phyloP scores from a whole-genome alignment of 2,113 vertebrate species.

The Atrichornis clamosus region DNA sequence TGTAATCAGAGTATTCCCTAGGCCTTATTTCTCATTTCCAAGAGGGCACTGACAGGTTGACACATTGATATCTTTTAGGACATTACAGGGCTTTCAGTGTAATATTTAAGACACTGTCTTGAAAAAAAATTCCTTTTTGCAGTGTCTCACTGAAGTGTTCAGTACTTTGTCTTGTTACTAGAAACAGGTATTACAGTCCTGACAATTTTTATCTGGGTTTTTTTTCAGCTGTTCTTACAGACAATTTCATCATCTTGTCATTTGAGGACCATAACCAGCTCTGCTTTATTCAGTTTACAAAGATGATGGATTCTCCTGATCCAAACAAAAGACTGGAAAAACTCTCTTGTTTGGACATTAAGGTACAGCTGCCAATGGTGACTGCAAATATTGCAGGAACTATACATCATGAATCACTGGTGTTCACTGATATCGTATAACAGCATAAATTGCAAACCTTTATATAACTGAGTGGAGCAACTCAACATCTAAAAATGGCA shows the following conservation, averaged over 20 bases:
- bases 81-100: slow-evolving; percentile 18
- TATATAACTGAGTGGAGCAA: neutral
- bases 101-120: slow-evolving; percentile 36
- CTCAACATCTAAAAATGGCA: neutral
- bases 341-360: slow-evolving; percentile 87
- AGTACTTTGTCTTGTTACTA: slow-evolving; percentile 28
- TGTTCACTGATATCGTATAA: neutral
- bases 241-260: slow-evolving; percentile 88
- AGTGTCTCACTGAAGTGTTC: neutral
- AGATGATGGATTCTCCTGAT: slow-evolving; percentile 79
- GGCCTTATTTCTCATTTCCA: slow-evolving; percentile 59
- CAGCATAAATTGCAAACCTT: neutral
- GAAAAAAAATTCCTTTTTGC: slow-evolving; percentile 49
- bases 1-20: slow-evolving; percentile 28
- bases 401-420: neutral
- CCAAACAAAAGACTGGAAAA: slow-evolving; percentile 82
- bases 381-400: neutral
- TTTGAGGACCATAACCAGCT: slow-evolving; percentile 89
- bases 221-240: slow-evolving; percentile 84
- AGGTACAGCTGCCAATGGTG: slow-evolving; percentile 71
- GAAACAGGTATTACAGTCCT: neutral
- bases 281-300: slow-evolving; percentile 87
- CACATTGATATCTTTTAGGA: slow-evolving; percentile 47
- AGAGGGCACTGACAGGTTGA: slow-evolving; percentile 7
- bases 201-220: slow-evolving; percentile 1